Evolutionary conservation across 2,888 invertebrate genomes (phyloP).

Genomic region (Pheosia gnoma): DNA sequence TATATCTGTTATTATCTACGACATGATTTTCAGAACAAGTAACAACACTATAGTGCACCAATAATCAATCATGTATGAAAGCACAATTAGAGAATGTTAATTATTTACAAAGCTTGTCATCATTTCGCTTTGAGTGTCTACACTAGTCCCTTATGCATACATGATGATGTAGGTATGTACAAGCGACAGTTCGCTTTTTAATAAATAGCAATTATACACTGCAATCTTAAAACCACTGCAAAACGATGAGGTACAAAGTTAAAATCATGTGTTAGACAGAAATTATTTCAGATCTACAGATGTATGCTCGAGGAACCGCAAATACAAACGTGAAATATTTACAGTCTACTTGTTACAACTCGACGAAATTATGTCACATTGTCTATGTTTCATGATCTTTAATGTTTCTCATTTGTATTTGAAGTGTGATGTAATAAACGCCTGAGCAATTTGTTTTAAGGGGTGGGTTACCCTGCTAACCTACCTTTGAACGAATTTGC

Average conservation of each 20-base stretch:
- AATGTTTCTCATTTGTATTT: neutral
- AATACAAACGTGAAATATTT: conserved; percentile 39
- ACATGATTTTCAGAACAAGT: no score
- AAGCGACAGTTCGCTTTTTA: conserved; percentile 22
- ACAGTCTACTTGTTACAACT: conserved; percentile 34
- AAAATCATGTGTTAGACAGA: conserved; percentile 25
- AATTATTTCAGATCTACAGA: conserved; percentile 40
- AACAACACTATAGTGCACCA: no score
- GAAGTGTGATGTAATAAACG: neutral
- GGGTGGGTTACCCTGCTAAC: neutral
- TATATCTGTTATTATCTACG: no score
- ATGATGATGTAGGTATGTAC: conserved; percentile 19
- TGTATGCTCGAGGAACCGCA: conserved; percentile 32
- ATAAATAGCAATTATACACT: conserved; percentile 34
- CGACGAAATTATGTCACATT: conserved; percentile 23
- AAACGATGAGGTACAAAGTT: conserved; percentile 35
- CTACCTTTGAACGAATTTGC: neutral
- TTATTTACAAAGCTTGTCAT: conserved; percentile 26
- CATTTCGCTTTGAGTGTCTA: conserved; percentile 25
- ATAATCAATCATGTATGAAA: no score
- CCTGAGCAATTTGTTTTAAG: neutral
- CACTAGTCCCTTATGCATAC: conserved; percentile 14
- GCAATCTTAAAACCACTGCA: conserved; percentile 3
- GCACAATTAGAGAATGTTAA: conserved; percentile 25
- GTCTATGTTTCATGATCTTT: neutral